phyloP scores from a whole-genome alignment of 1,140 invertebrate species.

The Formica exsecta region DNA sequence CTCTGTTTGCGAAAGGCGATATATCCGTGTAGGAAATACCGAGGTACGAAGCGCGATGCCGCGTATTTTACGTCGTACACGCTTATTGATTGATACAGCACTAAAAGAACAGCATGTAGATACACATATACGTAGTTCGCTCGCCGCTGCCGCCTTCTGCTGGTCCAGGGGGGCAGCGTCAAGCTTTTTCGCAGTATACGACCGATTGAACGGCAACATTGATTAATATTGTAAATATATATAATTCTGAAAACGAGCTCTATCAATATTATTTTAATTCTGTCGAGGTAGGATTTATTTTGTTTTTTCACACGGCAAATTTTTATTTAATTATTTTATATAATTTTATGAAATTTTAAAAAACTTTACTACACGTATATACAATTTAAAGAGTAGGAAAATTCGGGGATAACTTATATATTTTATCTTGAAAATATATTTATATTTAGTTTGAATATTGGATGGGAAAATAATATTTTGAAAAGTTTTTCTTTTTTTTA shows the following conservation, averaged over 20 bases:
- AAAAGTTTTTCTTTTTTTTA: not conserved
- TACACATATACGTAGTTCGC: slow-evolving; percentile 7
- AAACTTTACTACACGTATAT: not conserved
- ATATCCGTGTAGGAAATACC: not conserved
- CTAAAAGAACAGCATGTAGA: slow-evolving; percentile 69
- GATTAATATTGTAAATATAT: slow-evolving; percentile 33
- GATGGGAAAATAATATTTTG: not conserved
- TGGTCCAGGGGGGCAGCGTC: slow-evolving; percentile 2
- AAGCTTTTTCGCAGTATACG: slow-evolving; percentile 9
- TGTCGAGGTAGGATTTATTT: slow-evolving; percentile 1
- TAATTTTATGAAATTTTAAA: slow-evolving; percentile 1
- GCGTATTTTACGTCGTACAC: slow-evolving; percentile 59
- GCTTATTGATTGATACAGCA: slow-evolving; percentile 70
- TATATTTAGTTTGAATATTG: not conserved
- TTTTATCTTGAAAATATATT: not conserved
- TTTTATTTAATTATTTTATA: not conserved
- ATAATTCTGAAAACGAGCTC: not conserved
- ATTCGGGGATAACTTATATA: not conserved
- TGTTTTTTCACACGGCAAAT: not conserved
- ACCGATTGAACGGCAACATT: slow-evolving; percentile 15
- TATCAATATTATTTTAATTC: not conserved
- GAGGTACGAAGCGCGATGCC: slow-evolving; percentile 47
- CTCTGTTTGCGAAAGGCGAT: not conserved
- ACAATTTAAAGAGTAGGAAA: not conserved
- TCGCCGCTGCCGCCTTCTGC: not conserved